phyloP scores from a whole-genome alignment of 2,797 vertebrate genomes.

The Squalus acanthias region DNA sequence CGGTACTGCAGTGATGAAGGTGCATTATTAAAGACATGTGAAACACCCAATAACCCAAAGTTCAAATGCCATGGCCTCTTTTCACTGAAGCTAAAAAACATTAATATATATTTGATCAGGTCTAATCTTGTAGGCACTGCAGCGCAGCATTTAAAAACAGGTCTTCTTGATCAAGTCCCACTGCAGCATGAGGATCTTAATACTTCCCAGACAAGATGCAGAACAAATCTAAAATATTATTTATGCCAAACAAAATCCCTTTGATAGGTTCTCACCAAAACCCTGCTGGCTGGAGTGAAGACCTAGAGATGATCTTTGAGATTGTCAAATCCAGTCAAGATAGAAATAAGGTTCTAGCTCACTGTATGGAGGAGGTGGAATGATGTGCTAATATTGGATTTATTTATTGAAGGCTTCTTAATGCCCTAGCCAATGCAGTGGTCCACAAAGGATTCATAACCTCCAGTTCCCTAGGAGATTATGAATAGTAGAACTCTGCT shows the following conservation, averaged over 20 bases:
- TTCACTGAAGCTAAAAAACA: not conserved
- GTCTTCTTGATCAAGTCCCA: not conserved
- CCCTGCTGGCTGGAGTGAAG: not conserved
- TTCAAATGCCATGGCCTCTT: not conserved
- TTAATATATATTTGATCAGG: not conserved
- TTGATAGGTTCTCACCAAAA: not conserved
- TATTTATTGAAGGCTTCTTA: not conserved
- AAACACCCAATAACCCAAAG: not conserved
- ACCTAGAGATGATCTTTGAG: not conserved
- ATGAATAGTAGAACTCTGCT: no score
- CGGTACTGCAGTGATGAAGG: not conserved
- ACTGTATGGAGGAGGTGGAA: not conserved
- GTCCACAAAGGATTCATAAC: no score
- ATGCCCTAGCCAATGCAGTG: not conserved
- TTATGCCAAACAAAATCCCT: not conserved
- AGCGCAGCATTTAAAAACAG: not conserved
- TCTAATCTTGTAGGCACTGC: not conserved
- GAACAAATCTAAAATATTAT: not conserved
- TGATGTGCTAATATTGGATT: not conserved
- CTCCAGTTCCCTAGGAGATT: no score
- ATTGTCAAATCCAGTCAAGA: not conserved
- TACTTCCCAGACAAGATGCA: not conserved
- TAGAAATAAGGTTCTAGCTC: not conserved
- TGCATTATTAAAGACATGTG: not conserved
- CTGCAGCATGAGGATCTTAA: not conserved